A percentile compares a stretch with the other conserved stretches of the same genome.
Conservation (phyloP, 2,888 invertebrate species). For the Mechanitis messenoides region DNA sequence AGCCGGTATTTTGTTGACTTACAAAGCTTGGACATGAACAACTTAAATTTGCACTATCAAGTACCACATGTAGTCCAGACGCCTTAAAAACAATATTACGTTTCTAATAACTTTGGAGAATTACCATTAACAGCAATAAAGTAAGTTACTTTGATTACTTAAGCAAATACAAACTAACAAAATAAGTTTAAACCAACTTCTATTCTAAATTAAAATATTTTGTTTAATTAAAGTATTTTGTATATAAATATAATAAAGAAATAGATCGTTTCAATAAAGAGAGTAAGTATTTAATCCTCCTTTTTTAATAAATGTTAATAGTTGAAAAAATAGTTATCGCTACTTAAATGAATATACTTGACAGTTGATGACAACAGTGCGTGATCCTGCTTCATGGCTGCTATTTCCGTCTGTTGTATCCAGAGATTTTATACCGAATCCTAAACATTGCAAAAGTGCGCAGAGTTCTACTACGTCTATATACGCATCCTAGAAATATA, state of each 20-base stretch:
- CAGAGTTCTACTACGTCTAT: conserved; percentile 66
- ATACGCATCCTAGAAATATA: conserved; percentile 45
- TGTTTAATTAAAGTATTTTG: no score
- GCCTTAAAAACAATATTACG: conserved; percentile 37
- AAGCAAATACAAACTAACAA: background rate
- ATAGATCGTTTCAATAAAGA: no score
- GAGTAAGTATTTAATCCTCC: no score
- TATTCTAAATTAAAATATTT: no score
- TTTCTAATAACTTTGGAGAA: background rate
- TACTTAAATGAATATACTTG: conserved; percentile 41
- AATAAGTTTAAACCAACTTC: no score
- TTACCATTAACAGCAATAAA: background rate
- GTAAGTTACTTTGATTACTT: background rate
- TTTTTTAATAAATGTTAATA: no score
- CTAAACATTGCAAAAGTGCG: conserved; percentile 60
- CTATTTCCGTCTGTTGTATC: conserved; percentile 48
- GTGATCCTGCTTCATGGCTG: conserved; percentile 48
- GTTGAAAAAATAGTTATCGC: no score
- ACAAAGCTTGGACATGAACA: conserved; percentile 58
- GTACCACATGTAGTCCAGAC: conserved; percentile 62
- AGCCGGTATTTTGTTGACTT: conserved; percentile 53
- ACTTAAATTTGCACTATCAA: conserved; percentile 49
- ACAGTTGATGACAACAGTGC: conserved; percentile 60
- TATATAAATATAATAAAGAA: no score
- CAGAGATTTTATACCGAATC: conserved; percentile 59